Evolutionary conservation across 2,888 invertebrate genomes (phyloP).

Genomic region (Epistrophella euchroma): DNA sequence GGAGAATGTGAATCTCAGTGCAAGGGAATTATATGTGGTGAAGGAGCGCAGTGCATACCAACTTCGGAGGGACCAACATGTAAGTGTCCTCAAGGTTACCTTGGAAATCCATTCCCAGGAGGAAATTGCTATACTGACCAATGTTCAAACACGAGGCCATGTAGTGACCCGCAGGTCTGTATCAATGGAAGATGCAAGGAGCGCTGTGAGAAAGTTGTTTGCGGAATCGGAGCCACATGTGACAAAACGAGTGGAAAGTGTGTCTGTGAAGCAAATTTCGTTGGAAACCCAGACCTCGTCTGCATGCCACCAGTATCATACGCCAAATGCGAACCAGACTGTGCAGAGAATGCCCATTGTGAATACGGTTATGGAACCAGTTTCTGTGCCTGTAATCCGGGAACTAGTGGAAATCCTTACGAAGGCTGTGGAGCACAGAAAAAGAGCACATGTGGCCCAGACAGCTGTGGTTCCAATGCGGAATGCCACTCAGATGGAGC

Average conservation of each 20-base stretch:
- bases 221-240: slow-evolving; percentile 95
- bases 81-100: slow-evolving; percentile 93
- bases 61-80: slow-evolving; percentile 94
- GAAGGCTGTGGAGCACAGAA: slow-evolving; percentile 90
- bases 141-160: slow-evolving; percentile 91
- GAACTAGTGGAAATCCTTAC: slow-evolving; percentile 94
- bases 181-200: slow-evolving; percentile 95
- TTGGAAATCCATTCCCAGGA: slow-evolving; percentile 96
- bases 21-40: slow-evolving; percentile 88
- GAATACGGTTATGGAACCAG: slow-evolving; percentile 90
- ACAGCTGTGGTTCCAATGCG: slow-evolving; percentile 91
- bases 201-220: slow-evolving; percentile 93
- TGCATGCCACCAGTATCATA: slow-evolving; percentile 94
- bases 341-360: slow-evolving; percentile 94
- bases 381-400: slow-evolving; percentile 92
- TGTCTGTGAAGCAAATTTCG: slow-evolving; percentile 93
- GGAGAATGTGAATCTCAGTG: slow-evolving; percentile 92
- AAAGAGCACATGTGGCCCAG: slow-evolving; percentile 89
- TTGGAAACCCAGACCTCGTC: slow-evolving; percentile 94
- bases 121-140: slow-evolving; percentile 92
- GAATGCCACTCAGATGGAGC: slow-evolving; percentile 91
- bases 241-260: slow-evolving; percentile 92
- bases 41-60: slow-evolving; percentile 93
- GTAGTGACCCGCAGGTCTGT: slow-evolving; percentile 91
- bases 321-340: slow-evolving; percentile 91